Evolutionary conservation across 2,797 vertebrate species (phyloP), one percentile per base, ranked within the genome.

Genomic region (Simalia tracyae): DNA sequence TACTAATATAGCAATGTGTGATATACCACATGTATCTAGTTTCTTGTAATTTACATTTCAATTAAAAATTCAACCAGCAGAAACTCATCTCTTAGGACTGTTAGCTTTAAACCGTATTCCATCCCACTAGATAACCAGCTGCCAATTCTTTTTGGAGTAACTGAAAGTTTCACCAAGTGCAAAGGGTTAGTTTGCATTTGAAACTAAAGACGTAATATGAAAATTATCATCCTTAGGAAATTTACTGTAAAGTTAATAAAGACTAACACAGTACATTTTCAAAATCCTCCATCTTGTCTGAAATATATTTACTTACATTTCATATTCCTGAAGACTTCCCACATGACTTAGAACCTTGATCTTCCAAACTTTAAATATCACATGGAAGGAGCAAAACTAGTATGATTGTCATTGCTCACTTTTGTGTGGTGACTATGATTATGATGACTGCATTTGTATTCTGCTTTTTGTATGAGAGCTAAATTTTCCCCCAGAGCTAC

Each of bases 131-230:
- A 92, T 90, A 92, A 81, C 28, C 60, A 56, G 85, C 89, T 81
- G 89, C 24, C 85, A 90, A 22, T 84, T 31, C 17, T 90, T 87
- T 64, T 64, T 64, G 59, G 68, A 81, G 28, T 60, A 90, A 90
- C 76, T 85, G 76, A 68, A 89, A 46, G 60, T 61, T 57, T 61
- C 63, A 68, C 84, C 36, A 42, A 89, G 76, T 63, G 24, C 84
- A 87, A 90, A 86, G 68, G 50, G 24, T 90, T 90, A 64, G 87
- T 90, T 59, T 72, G 15, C 46, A 76, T 89, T 15, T 90, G 85
- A 90, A 90, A 90, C 66, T 5, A 50, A 19, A 60, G 9, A 81
- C 26, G 56, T 92, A 56, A 90, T 76, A 81, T 90, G 76, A 87
- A 86, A 81, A 56, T 26, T 17, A 24, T 84, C 50, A 26, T 36